A percentile compares a stretch with the other conserved stretches of the same genome.
Conservation (phyloP, 2,797 vertebrate species). For the Rhinogobio ventralis region DNA sequence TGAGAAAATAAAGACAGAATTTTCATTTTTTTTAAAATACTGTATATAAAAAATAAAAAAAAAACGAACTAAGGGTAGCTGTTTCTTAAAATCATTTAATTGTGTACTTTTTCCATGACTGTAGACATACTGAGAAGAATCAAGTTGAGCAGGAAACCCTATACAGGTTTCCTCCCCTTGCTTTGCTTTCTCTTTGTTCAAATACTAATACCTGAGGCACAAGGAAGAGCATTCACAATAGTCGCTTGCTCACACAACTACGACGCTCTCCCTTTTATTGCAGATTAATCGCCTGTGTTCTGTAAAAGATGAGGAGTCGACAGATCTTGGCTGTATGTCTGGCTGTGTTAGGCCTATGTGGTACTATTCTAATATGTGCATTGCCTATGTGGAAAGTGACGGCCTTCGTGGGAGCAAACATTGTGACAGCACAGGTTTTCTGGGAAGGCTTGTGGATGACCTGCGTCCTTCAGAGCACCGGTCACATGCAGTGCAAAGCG, state of each 20-base stretch:
- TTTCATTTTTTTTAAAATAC: background rate
- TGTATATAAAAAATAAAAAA: no score
- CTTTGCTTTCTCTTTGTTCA: slow-evolving; percentile 49
- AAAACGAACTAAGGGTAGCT: background rate
- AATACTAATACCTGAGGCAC: slow-evolving; percentile 49
- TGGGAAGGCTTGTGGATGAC: slow-evolving; percentile 84
- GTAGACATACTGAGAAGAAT: slow-evolving; percentile 63
- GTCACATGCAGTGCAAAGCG: slow-evolving; percentile 75
- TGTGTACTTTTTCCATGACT: background rate
- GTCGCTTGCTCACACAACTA: background rate
- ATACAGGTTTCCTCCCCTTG: slow-evolving; percentile 69
- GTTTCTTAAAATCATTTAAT: background rate
- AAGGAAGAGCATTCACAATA: slow-evolving; percentile 39
- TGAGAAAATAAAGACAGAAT: background rate
- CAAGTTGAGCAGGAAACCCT: slow-evolving; percentile 73
- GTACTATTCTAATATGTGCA: slow-evolving; percentile 75
- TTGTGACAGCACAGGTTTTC: slow-evolving; percentile 77
- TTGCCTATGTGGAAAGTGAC: slow-evolving; percentile 81
- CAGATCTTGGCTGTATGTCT: slow-evolving; percentile 73
- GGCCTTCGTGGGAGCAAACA: slow-evolving; percentile 75
- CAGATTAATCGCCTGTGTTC: background rate
- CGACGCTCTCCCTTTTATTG: background rate
- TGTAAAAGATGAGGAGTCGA: slow-evolving; percentile 65
- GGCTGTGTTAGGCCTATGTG: slow-evolving; percentile 75
- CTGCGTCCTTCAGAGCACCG: slow-evolving; percentile 81